These are phyloP conservation scores for Charanyca ferruginea DNA, from an alignment of 2,888 invertebrate species.

Conservation along the genomic window DNA sequence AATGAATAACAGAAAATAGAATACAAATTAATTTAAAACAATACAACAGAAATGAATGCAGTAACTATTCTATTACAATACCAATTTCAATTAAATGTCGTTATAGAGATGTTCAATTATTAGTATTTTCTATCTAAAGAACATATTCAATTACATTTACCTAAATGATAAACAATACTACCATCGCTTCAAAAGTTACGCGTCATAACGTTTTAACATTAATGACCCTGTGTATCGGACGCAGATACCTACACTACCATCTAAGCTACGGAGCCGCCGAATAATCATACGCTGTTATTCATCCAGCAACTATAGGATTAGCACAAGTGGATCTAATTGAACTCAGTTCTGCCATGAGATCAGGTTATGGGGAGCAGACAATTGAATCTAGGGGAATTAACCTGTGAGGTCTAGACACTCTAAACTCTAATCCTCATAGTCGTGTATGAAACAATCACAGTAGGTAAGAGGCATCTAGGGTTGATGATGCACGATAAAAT, in stretches of 20 bases:
- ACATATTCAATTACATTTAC: constrained; percentile 1
- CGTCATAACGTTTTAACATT: neutral
- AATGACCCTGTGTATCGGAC: no score
- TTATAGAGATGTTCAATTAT: constrained; percentile 31
- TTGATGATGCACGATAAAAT: no score
- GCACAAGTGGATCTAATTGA: constrained; percentile 53
- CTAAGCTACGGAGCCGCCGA: no score
- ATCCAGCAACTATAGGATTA: constrained; percentile 29
- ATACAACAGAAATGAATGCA: constrained; percentile 27
- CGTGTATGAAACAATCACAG: constrained; percentile 1
- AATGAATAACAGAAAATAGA: constrained; percentile 18
- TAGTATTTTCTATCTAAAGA: constrained; percentile 19
- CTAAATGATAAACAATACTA: constrained; percentile 2
- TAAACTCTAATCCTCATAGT: neutral
- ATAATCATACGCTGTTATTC: constrained; percentile 29
- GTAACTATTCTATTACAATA: constrained; percentile 28
- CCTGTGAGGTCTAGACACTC: constrained; percentile 38
- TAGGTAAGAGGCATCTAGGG: neutral
- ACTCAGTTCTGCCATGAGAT: constrained; percentile 23
- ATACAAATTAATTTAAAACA: constrained; percentile 17
- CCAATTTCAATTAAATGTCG: constrained; percentile 22
- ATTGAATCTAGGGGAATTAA: constrained; percentile 44
- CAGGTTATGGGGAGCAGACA: constrained; percentile 33
- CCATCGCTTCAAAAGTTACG: neutral
- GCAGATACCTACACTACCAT: no score